Conservation (phyloP, 1,140 invertebrate genomes). For the Neelides sp. region DNA sequence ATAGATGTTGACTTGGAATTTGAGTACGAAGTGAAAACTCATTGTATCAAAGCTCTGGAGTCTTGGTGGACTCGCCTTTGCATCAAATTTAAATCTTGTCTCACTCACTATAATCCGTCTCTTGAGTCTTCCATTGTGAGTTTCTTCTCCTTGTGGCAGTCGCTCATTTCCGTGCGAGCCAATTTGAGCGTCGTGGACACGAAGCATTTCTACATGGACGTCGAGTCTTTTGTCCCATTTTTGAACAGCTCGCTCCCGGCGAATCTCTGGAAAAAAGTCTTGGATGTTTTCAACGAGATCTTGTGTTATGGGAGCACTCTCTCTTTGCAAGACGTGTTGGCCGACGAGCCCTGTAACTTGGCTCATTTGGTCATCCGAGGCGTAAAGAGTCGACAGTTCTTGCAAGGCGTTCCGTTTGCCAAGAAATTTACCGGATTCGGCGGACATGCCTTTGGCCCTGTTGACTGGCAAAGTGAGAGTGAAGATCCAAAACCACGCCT, state of each 20-base stretch:
- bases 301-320: slow-evolving; percentile 77
- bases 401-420: slow-evolving; percentile 52
- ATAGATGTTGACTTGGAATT: slow-evolving; percentile 49
- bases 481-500: slow-evolving; percentile 13
- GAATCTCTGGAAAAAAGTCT: slow-evolving; percentile 66
- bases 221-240: slow-evolving; percentile 63
- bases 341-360: slow-evolving; percentile 71
- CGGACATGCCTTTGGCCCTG: slow-evolving; percentile 34
- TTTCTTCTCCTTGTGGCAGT: slow-evolving; percentile 73
- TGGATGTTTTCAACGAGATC: slow-evolving; percentile 74
- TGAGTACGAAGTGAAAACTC: slow-evolving; percentile 60
- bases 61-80: slow-evolving; percentile 66
- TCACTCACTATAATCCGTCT: slow-evolving; percentile 41
- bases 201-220: slow-evolving; percentile 70
- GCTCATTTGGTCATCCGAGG: slow-evolving; percentile 70
- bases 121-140: slow-evolving; percentile 56
- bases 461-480: slow-evolving; percentile 31
- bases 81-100: slow-evolving; percentile 42
- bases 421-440: slow-evolving; percentile 43
- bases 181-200: slow-evolving; percentile 77
- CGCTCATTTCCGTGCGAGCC: slow-evolving; percentile 79
- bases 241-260: slow-evolving; percentile 57
- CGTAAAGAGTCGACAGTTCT: slow-evolving; percentile 65
- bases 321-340: slow-evolving; percentile 64
- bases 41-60: slow-evolving; percentile 69